Evolutionary conservation across 2,113 vertebrate genomes (phyloP), one percentile per base, ranked within the genome.

Genomic region (Heterotis niloticus): DNA sequence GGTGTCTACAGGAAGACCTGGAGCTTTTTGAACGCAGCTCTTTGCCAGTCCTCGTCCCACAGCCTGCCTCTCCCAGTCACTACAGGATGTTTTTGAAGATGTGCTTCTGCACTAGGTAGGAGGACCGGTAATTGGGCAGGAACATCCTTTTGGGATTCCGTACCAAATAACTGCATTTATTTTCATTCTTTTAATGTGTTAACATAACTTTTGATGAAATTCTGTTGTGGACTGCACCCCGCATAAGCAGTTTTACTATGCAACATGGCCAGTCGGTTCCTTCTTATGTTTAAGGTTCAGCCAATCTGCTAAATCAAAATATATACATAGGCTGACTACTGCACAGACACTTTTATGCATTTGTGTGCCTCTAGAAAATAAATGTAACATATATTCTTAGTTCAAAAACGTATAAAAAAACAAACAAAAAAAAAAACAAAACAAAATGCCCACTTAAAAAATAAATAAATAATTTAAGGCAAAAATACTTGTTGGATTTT

Each of bases 111-210:
- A 76, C 66, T 20, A 66, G 52, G 79, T 65, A 34, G 64, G 81
- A 65, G 60, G 62, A 28, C 75, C 12, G 68, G 69, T 84, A 85
- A 86, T 85, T 84, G 64, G 80, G 67, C 54, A 79, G n/a, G 5
- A 34, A 69, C 23, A 67, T 10, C 75, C 62, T 82, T 51, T 14
- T 54, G 28, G 78, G 80, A 68, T 51, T 75, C 51, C 57, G 28
- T n/a, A 62, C 72, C 72, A 83, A 79, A 70, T 54, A 82, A 79
- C 57, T 10, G 18, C 59, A 66, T 71, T 75, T 57, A 68, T 23
- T 29, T 70, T 26, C 20, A n/a, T 60, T 34, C 24, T 65, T 68
- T 59, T 29, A 67, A 29, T 67, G 18, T 10, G 52, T 62, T 16
- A 52, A 10, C n/a, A 65, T 26, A 11, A 14, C 66, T 78, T 44